These are phyloP conservation scores for Procambarus virginalis DNA, from an alignment of 1,140 invertebrate genomes.

Conservation along the genomic window DNA sequence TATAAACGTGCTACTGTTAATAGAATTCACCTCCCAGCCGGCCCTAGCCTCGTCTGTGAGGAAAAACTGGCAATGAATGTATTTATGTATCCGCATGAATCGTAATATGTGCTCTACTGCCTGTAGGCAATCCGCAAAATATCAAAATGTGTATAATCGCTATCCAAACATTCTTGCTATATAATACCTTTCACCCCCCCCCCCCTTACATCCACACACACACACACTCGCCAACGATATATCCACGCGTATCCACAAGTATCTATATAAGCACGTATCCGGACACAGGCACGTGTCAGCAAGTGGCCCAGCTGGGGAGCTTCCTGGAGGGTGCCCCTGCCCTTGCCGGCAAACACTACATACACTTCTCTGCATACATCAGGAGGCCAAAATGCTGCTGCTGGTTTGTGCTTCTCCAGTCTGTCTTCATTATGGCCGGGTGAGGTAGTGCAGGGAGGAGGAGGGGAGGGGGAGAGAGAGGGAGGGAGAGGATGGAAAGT, in stretches of 20 bases:
- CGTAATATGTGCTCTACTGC: too few relatives aligned
- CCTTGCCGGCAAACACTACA: neutral
- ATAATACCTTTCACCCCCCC: neutral
- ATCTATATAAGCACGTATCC: neutral
- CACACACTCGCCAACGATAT: neutral
- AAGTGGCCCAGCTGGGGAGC: too few relatives aligned
- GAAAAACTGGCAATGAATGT: too few relatives aligned
- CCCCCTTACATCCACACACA: neutral
- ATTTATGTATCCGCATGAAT: too few relatives aligned
- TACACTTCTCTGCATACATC: conserved; percentile 20
- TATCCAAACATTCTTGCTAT: too few relatives aligned
- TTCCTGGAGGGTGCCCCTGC: too few relatives aligned
- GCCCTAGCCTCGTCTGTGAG: too few relatives aligned
- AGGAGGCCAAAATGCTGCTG: neutral
- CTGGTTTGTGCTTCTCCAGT: neutral
- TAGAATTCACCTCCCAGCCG: too few relatives aligned
- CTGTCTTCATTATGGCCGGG: conserved; percentile 8
- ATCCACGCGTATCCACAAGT: neutral
- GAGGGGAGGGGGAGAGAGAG: neutral
- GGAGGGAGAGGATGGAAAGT: neutral
- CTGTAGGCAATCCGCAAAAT: too few relatives aligned
- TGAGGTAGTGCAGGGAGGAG: neutral
- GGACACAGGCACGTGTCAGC: neutral
- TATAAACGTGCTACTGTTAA: too few relatives aligned
- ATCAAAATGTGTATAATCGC: too few relatives aligned